Percentiles rank a stretch among this genome's conserved stretches.
phyloP scores from a whole-genome alignment of 2,797 vertebrate species.

The Threskiornis aethiopicus region DNA sequence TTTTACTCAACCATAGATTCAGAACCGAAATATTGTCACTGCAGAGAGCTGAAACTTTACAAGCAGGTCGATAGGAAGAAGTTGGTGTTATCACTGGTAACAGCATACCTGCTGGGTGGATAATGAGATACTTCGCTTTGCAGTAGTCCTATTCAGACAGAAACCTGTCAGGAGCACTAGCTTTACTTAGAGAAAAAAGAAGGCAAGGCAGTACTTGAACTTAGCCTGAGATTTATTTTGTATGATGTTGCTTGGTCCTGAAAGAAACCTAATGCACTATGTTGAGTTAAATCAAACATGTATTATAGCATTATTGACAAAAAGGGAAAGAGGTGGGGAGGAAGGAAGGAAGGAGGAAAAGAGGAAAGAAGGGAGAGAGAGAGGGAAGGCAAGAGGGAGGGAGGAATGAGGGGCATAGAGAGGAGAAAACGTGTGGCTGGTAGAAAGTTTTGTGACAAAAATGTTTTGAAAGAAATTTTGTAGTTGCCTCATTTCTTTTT shows the following conservation, averaged over 20 bases:
- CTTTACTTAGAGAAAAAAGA: background rate
- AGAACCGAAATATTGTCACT: background rate
- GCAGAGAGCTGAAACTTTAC: background rate
- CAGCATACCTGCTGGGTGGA: background rate
- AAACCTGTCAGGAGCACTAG: background rate
- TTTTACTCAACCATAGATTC: background rate
- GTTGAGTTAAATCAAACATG: background rate
- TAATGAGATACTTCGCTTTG: background rate
- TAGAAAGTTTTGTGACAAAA: background rate
- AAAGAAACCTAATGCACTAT: background rate
- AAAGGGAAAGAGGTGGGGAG: background rate
- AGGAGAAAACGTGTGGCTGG: background rate
- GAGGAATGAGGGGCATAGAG: no score
- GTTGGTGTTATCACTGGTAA: background rate
- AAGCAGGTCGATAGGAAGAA: background rate
- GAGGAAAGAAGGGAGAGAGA: rapidly evolving
- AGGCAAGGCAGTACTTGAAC: background rate
- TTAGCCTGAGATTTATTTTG: background rate
- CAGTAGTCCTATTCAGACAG: background rate
- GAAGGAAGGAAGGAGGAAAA: background rate
- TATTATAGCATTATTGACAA: background rate
- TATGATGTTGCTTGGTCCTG: background rate
- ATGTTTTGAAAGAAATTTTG: background rate
- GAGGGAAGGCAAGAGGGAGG: background rate
- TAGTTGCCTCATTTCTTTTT: background rate